These are phyloP conservation scores for Falco biarmicus DNA, from an alignment of 2,797 vertebrate species.

Conservation along the genomic window DNA sequence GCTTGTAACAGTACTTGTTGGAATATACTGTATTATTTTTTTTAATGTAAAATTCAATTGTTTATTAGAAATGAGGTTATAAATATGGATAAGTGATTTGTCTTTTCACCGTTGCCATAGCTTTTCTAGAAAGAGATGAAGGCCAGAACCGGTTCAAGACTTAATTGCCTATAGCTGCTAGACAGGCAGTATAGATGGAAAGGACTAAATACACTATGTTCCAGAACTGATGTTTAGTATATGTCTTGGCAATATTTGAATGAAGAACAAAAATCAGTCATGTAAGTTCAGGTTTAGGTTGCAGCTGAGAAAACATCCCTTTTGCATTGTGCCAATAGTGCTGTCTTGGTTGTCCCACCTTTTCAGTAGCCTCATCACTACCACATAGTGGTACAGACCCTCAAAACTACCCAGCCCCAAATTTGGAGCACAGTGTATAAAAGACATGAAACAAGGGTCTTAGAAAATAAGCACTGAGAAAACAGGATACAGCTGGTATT, in stretches of 20 bases:
- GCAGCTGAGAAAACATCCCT: background rate
- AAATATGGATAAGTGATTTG: background rate
- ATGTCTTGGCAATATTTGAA: background rate
- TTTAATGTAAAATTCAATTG: background rate
- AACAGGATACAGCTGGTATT: background rate
- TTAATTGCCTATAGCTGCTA: background rate
- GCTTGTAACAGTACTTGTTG: background rate
- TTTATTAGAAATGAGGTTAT: background rate
- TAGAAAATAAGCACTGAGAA: background rate
- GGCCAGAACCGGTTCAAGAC: background rate
- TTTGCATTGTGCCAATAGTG: background rate
- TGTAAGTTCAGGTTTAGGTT: background rate
- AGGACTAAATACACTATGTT: background rate
- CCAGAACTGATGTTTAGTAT: background rate
- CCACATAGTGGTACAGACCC: background rate
- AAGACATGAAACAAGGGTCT: background rate
- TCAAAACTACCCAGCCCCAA: background rate
- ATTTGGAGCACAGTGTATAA: background rate
- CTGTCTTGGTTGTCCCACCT: background rate
- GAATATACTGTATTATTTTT: background rate
- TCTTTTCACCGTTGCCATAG: background rate
- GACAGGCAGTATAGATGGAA: background rate
- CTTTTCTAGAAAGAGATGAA: background rate
- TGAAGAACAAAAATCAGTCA: background rate
- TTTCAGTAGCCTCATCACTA: background rate